These are phyloP conservation scores for Stercorarius parasiticus DNA, from an alignment of 2,113 vertebrate genomes.

Conservation along the genomic window DNA sequence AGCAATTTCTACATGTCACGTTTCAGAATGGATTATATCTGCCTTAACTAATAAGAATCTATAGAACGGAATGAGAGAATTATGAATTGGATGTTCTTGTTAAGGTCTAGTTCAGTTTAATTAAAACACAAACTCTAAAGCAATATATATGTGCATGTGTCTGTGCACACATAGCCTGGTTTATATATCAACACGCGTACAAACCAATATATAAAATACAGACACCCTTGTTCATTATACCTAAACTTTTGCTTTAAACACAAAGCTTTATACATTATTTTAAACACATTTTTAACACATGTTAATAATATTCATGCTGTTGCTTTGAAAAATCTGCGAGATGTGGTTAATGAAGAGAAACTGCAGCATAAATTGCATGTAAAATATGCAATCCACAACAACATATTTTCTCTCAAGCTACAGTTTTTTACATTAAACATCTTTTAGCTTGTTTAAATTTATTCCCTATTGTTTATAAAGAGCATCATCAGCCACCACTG, in stretches of 20 bases:
- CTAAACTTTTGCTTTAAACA: slow-evolving; percentile 70
- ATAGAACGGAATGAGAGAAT: slow-evolving; percentile 41
- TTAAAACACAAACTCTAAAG: slow-evolving; percentile 66
- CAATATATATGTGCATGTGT: slow-evolving; percentile 19
- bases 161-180: neutral
- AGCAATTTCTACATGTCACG: neutral
- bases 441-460: slow-evolving; percentile 75
- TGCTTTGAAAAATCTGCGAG: slow-evolving; percentile 72
- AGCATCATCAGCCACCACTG: slow-evolving; percentile 63
- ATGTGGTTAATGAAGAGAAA: slow-evolving; percentile 81
- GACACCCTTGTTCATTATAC: slow-evolving; percentile 47
- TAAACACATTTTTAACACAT: slow-evolving; percentile 75
- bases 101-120: slow-evolving; percentile 78
- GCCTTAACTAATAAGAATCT: slow-evolving; percentile 61
- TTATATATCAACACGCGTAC: slow-evolving; percentile 2
- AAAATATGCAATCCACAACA: slow-evolving; percentile 73
- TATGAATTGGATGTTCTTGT: slow-evolving; percentile 69
- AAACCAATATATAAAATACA: slow-evolving; percentile 30
- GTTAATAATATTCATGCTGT: slow-evolving; percentile 76
- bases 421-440: slow-evolving; percentile 71
- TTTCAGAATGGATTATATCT: slow-evolving; percentile 63
- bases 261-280: slow-evolving; percentile 69
- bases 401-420: slow-evolving; percentile 70
- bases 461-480: slow-evolving; percentile 73
- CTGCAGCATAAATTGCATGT: slow-evolving; percentile 75